Conservation (phyloP, 2,797 vertebrate species). For the Vipera ursinii region DNA sequence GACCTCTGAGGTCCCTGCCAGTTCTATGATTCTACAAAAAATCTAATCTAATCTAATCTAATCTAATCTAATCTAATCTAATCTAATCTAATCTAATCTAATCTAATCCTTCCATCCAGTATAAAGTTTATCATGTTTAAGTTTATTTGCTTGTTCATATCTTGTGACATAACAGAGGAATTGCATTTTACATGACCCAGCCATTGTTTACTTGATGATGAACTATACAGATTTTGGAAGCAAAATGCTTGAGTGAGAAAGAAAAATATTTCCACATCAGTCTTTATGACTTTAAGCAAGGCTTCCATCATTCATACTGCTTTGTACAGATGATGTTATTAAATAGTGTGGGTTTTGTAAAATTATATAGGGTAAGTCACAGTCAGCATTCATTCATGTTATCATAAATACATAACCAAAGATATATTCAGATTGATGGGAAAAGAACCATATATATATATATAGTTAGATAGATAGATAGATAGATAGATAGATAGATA, state of each 20-base stretch:
- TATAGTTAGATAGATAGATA: too few species aligned
- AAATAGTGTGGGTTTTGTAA: not conserved
- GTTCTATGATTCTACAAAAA: not conserved
- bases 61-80: not conserved
- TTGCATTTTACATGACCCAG: not conserved
- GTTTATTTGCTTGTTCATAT: not conserved
- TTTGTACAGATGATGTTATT: not conserved
- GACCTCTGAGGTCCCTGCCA: not conserved
- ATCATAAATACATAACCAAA: not conserved
- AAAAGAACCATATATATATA: not conserved
- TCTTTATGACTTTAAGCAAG: slow-evolving; percentile 10
- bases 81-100: not conserved
- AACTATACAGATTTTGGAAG: slow-evolving; percentile 55
- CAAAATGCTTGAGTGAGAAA: slow-evolving; percentile 56
- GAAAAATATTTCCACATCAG: slow-evolving; percentile 53
- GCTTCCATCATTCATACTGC: not conserved
- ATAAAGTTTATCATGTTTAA: not conserved
- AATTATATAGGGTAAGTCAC: not conserved
- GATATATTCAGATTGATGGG: not conserved
- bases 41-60: not conserved
- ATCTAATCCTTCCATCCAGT: slow-evolving; percentile 1
- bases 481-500: too few species aligned
- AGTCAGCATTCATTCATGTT: not conserved
- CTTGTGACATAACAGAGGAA: not conserved
- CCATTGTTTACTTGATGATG: slow-evolving; percentile 33